Evolutionary conservation across 2,797 vertebrate species (phyloP).

Genomic region (Dendrocincla fuliginosa): DNA sequence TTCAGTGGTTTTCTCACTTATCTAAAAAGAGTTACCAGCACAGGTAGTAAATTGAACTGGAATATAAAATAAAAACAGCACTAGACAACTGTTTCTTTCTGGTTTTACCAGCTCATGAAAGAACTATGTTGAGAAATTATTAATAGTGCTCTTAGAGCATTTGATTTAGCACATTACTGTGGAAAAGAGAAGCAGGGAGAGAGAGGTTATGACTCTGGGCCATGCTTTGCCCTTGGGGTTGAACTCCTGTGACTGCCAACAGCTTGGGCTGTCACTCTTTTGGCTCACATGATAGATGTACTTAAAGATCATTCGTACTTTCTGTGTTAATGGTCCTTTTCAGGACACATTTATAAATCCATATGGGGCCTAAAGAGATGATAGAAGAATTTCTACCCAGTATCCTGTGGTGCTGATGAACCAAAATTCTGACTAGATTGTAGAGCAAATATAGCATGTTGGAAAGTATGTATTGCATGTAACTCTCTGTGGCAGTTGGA

Average conservation of each 20-base stretch:
- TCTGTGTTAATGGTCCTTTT: not conserved
- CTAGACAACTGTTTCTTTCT: not conserved
- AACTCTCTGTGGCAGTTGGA: not conserved
- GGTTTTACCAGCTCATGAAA: not conserved
- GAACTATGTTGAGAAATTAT: not conserved
- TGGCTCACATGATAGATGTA: not conserved
- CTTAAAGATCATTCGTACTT: not conserved
- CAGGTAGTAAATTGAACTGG: conserved; percentile 34
- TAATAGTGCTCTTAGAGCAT: not conserved
- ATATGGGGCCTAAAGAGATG: not conserved
- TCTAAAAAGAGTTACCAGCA: conserved; percentile 11
- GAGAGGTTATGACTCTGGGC: not conserved
- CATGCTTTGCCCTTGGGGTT: not conserved
- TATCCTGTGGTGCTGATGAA: not conserved
- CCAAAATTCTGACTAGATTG: not conserved
- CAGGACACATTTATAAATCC: not conserved
- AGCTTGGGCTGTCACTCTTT: not conserved
- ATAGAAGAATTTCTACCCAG: not conserved
- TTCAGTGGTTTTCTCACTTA: conserved; percentile 35
- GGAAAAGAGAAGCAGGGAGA: not conserved
- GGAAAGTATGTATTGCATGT: not conserved
- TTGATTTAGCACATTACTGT: not conserved
- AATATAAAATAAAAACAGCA: conserved; percentile 6
- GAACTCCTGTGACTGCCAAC: not conserved
- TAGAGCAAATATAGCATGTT: not conserved